phyloP scores from a whole-genome alignment of 2,113 vertebrate genomes.

The Vidua macroura region DNA sequence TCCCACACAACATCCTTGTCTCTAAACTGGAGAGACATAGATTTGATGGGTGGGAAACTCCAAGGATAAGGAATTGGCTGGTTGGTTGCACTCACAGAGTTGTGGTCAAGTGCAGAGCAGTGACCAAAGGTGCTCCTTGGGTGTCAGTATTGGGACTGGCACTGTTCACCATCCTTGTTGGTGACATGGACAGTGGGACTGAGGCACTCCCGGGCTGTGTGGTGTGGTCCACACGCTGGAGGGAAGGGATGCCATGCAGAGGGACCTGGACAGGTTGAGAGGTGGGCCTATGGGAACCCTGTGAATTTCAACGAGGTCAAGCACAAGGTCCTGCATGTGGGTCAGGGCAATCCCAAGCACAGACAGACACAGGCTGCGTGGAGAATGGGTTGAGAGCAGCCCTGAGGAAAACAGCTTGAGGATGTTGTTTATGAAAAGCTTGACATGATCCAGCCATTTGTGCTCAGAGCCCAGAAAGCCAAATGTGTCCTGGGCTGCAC shows the following conservation, averaged over 20 bases:
- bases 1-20: not conserved
- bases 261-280: not conserved
- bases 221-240: accelerated
- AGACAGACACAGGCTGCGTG: not conserved
- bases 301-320: not conserved
- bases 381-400: not conserved
- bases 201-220: not conserved
- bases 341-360: not conserved
- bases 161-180: not conserved
- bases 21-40: not conserved
- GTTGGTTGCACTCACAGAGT: too few species aligned
- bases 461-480: not conserved
- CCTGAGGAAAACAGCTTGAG: not conserved
- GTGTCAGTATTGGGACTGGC: accelerated
- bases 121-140: not conserved
- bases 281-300: not conserved
- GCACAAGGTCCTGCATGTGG: not conserved
- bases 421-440: not conserved
- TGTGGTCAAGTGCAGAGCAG: not conserved
- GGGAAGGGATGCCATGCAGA: not conserved
- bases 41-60: not conserved
- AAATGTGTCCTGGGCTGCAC: not conserved
- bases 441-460: not conserved
- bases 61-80: not conserved
- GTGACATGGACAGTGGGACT: not conserved